These are phyloP conservation scores for Leguminivora glycinivorella DNA, from an alignment of 1,140 invertebrate species.

Conservation along the genomic window DNA sequence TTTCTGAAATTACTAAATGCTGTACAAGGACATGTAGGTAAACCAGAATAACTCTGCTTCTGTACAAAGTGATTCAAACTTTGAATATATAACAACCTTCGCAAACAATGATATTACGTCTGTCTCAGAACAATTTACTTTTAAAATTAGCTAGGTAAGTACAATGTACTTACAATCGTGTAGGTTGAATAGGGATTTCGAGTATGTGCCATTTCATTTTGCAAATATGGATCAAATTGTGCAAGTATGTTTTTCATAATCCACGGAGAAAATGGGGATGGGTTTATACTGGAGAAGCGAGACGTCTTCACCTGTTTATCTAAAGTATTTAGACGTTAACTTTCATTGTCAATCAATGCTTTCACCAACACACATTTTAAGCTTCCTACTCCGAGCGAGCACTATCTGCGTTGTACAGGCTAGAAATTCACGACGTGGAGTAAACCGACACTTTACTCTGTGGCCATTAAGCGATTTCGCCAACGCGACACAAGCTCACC, in stretches of 20 bases:
- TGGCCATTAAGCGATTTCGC: conserved; percentile 21
- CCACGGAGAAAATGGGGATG: neutral
- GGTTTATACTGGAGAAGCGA: too few relatives aligned
- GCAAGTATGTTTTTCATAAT: too few relatives aligned
- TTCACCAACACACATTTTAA: too few relatives aligned
- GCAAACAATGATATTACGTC: neutral
- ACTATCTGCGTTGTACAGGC: conserved; percentile 8
- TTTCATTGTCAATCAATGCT: too few relatives aligned
- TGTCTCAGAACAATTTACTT: neutral
- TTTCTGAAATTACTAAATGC: conserved; percentile 4
- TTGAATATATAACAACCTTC: neutral
- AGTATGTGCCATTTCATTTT: too few relatives aligned
- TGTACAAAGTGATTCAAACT: neutral
- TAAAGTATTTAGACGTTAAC: too few relatives aligned
- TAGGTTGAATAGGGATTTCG: too few relatives aligned
- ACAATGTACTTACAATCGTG: too few relatives aligned
- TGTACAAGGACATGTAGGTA: neutral
- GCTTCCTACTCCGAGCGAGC: neutral
- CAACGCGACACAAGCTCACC: conserved; percentile 13
- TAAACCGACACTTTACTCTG: conserved; percentile 29
- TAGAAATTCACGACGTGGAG: neutral
- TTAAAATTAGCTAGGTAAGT: too few relatives aligned
- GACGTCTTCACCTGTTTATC: too few relatives aligned
- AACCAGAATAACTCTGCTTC: neutral
- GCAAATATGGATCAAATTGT: too few relatives aligned